Evolutionary conservation across 2,797 vertebrate species (phyloP).

Genomic region (Garrulus glandarius): DNA sequence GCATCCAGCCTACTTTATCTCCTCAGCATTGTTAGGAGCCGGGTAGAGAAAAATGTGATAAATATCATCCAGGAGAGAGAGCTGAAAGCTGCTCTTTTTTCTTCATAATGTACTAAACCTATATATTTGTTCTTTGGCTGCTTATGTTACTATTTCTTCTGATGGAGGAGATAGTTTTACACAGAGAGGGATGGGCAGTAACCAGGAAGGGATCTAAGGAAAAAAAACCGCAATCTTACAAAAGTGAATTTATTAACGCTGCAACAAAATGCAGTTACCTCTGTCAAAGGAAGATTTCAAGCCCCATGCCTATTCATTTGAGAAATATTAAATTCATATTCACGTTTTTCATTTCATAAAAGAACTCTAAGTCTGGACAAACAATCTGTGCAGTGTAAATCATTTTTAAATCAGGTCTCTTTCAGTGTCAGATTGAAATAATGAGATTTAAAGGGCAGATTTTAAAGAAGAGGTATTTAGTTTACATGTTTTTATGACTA

Average conservation of each 20-base stretch:
- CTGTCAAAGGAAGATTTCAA: constrained; percentile 53
- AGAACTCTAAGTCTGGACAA: constrained; percentile 49
- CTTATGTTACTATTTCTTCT: constrained; percentile 38
- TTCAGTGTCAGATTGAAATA: constrained; percentile 43
- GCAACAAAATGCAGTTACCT: constrained; percentile 64
- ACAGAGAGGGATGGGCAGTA: constrained; percentile 38
- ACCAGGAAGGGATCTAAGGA: constrained; percentile 26
- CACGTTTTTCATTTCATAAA: constrained; percentile 46
- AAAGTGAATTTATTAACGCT: constrained; percentile 60
- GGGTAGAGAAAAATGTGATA: constrained; percentile 69
- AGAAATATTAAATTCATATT: constrained; percentile 63
- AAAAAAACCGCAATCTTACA: background rate
- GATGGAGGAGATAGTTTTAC: constrained; percentile 39
- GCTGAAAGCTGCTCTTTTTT: constrained; percentile 76
- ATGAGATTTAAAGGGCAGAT: constrained; percentile 53
- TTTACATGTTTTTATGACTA: constrained; percentile 10
- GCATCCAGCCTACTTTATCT: constrained; percentile 65
- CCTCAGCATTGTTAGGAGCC: constrained; percentile 35
- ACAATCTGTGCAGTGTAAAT: constrained; percentile 50
- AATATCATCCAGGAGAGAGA: constrained; percentile 65
- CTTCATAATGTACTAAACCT: constrained; percentile 75
- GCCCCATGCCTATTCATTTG: constrained; percentile 23
- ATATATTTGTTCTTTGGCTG: constrained; percentile 66
- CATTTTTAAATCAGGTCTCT: constrained; percentile 33
- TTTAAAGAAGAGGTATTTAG: constrained; percentile 48